Conservation (phyloP, 2,113 vertebrate genomes). For the Apaloderma vittatum region DNA sequence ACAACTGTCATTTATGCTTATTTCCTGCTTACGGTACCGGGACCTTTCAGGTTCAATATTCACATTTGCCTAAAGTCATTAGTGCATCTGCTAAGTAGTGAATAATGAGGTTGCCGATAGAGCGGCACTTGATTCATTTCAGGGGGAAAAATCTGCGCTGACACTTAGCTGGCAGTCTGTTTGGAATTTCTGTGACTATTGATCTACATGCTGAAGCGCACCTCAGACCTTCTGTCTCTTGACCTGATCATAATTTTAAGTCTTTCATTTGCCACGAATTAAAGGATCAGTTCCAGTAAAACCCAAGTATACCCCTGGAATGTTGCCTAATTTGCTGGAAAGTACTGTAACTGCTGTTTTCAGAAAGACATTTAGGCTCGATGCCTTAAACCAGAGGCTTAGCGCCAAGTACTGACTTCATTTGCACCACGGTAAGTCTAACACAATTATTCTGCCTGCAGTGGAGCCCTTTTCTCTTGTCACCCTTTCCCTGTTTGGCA, state of each 20-base stretch:
- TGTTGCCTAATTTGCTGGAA: slow-evolving; percentile 57
- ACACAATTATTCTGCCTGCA: not conserved
- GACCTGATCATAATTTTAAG: slow-evolving; percentile 43
- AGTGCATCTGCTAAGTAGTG: slow-evolving; percentile 50
- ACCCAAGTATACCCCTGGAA: slow-evolving; percentile 24
- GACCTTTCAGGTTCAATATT: slow-evolving; percentile 63
- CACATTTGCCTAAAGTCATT: slow-evolving; percentile 54
- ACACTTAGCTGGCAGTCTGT: slow-evolving; percentile 38
- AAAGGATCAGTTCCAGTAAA: slow-evolving; percentile 64
- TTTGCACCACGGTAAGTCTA: not conserved
- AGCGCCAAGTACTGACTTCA: not conserved
- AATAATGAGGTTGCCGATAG: slow-evolving; percentile 58
- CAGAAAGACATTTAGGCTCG: slow-evolving; percentile 22
- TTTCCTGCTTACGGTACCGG: slow-evolving; percentile 16
- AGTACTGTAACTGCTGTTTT: slow-evolving; percentile 39
- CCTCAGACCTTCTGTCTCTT: slow-evolving; percentile 50
- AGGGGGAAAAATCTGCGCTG: slow-evolving; percentile 29
- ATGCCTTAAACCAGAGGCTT: not conserved
- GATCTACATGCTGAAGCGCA: slow-evolving; percentile 56
- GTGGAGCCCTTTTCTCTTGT: not conserved
- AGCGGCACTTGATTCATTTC: slow-evolving; percentile 50
- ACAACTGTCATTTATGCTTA: not conserved
- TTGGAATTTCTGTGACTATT: slow-evolving; percentile 58
- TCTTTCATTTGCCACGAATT: slow-evolving; percentile 51
- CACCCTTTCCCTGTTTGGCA: not conserved